Evolutionary conservation across 2,888 invertebrate species (phyloP), one percentile per base, ranked within the genome.

Genomic region (Eubasilissa splendida): DNA sequence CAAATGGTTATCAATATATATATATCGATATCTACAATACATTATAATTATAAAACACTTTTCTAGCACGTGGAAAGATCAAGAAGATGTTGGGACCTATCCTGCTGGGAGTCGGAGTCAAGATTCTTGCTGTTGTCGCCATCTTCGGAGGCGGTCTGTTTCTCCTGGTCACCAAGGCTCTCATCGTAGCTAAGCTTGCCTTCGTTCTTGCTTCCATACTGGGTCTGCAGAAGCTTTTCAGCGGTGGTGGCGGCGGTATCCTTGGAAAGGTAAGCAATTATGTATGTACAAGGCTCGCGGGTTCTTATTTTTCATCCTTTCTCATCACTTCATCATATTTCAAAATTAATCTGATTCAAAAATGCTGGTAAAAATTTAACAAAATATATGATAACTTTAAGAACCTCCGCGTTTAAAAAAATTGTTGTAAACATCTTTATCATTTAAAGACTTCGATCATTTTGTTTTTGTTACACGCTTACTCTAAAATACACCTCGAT

Each of bases 141-240:
- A 87, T 96, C 8, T 87, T 95, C 22, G 90, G 96, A 83, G 95
- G 94, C 22, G 94, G 93, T 71, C 89, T 96, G 0, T 94, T 93
- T 0, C 90, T 96, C 31, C 87, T 96, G 84, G 94, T 95, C 42
- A 91, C 94, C 66, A 96, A 96, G 88, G 96, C 96, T 52, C 88
- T 96, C 78, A 90, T 96, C 84, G 92, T 96, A 12, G 94, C 95
- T 73, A 96, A 96, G 87, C 88, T 96, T 80, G 96, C 96, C 1
- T 92, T 96, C 84, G 87, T 96, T 74, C 88, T 95, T 60, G 95
- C 95, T 42, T 92, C 94, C 0, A 90, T 95, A 52, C 86, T 95
- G 74, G 94, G 94, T 5, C 90, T 95, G 84, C 94, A 95, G 85
- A 94, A 93, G 85, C 88, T 94, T 74, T 88, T 94, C 85, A 90